A percentile compares a stretch with the other conserved stretches of the same genome.
Conservation (phyloP, 2,888 invertebrate genomes). For the Alviniconcha strummeri region DNA sequence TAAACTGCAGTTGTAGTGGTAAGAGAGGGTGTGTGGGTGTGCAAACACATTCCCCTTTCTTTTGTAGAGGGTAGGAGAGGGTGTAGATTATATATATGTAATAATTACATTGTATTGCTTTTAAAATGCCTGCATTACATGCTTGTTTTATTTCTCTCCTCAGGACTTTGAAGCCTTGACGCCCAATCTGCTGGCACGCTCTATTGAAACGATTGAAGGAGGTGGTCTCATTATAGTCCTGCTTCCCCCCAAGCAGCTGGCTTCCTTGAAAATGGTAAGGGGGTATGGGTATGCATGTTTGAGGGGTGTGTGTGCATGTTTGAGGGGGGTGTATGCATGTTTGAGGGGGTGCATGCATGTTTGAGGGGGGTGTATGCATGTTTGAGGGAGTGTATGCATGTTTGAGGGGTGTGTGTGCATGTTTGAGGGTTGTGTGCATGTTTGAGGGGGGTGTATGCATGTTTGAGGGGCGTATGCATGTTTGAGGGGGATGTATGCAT, state of each 20-base stretch:
- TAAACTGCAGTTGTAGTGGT: neutral
- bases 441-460: too few relatives aligned
- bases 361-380: neutral
- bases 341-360: neutral
- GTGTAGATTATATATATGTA: too few relatives aligned
- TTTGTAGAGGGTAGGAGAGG: too few relatives aligned
- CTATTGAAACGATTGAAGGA: constrained; percentile 98
- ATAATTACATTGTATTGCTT: too few relatives aligned
- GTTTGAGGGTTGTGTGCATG: neutral
- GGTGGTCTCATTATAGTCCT: constrained; percentile 91
- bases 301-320: neutral
- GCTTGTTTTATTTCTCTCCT: constrained; percentile 29
- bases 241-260: constrained; percentile 88
- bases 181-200: constrained; percentile 95
- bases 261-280: constrained; percentile 91
- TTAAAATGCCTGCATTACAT: too few relatives aligned
- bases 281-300: neutral
- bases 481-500: neutral
- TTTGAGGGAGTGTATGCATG: neutral
- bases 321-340: neutral
- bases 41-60: neutral
- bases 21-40: neutral
- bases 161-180: constrained; percentile 98
- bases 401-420: neutral
- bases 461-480: neutral